Conservation (phyloP, 2,113 vertebrate genomes). For the Gallinago media region DNA sequence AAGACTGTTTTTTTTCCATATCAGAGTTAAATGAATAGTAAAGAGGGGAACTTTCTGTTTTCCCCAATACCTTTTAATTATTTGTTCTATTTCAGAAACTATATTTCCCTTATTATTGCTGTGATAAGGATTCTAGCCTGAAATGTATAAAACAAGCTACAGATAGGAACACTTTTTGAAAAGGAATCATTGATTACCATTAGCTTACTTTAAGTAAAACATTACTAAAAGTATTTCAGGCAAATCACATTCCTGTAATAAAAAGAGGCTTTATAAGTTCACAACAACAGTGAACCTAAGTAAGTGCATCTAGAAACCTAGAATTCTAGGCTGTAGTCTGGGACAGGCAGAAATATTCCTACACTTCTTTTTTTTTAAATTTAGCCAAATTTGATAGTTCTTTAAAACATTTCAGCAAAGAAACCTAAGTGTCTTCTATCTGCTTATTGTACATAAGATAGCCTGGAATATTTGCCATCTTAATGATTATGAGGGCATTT, state of each 20-base stretch:
- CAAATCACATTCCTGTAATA: not conserved
- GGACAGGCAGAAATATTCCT: not conserved
- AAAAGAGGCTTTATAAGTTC: not conserved
- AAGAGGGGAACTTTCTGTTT: not conserved
- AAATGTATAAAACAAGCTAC: not conserved
- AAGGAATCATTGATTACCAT: not conserved
- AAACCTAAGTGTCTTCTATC: not conserved
- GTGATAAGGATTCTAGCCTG: not conserved
- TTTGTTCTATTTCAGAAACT: not conserved
- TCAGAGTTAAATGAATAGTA: not conserved
- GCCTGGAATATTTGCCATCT: slow-evolving; percentile 12
- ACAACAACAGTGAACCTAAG: not conserved
- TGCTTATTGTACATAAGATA: not conserved
- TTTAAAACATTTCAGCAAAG: not conserved
- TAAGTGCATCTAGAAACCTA: not conserved
- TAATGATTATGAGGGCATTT: not conserved
- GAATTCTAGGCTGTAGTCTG: not conserved
- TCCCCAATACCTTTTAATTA: not conserved
- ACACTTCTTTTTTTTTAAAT: not conserved
- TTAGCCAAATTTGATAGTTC: not conserved
- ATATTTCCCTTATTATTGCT: not conserved
- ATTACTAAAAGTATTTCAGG: not conserved
- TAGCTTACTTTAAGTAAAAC: not conserved
- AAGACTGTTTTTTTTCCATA: not conserved
- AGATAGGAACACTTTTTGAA: not conserved